These are phyloP conservation scores for Gastrophysa polygoni DNA, from an alignment of 2,888 invertebrate species.

Conservation along the genomic window DNA sequence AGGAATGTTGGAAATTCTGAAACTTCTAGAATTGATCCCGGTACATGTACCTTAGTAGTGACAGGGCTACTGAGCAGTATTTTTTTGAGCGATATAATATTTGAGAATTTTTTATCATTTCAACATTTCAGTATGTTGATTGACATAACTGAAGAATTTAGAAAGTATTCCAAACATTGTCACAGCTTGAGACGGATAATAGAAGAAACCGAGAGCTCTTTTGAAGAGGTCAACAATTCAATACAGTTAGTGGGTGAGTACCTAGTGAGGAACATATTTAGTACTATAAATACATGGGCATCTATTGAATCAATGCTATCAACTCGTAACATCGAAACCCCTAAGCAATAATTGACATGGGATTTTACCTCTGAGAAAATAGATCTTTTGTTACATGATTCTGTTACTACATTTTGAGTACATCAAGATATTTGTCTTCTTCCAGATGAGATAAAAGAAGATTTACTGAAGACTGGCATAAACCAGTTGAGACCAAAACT, in stretches of 20 bases:
- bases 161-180: slow-evolving; percentile 53
- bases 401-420: no score
- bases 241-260: slow-evolving; percentile 52
- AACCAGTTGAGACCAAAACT: slow-evolving; percentile 49
- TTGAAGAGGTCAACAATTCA: slow-evolving; percentile 54
- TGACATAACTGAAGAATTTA: slow-evolving; percentile 53
- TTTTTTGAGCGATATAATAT: not conserved
- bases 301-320: no score
- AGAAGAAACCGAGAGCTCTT: slow-evolving; percentile 51
- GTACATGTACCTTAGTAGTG: not conserved
- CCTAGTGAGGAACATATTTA: not conserved
- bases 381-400: no score
- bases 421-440: slow-evolving; percentile 13
- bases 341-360: no score
- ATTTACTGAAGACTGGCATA: slow-evolving; percentile 49
- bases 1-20: not conserved
- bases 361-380: no score
- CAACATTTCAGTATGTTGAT: slow-evolving; percentile 41
- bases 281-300: no score
- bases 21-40: not conserved
- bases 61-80: not conserved
- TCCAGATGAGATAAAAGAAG: slow-evolving; percentile 53
- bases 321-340: no score
- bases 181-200: slow-evolving; percentile 53
- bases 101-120: slow-evolving; percentile 3